phyloP scores from a whole-genome alignment of 2,797 vertebrate genomes.

The Karalla daura region DNA sequence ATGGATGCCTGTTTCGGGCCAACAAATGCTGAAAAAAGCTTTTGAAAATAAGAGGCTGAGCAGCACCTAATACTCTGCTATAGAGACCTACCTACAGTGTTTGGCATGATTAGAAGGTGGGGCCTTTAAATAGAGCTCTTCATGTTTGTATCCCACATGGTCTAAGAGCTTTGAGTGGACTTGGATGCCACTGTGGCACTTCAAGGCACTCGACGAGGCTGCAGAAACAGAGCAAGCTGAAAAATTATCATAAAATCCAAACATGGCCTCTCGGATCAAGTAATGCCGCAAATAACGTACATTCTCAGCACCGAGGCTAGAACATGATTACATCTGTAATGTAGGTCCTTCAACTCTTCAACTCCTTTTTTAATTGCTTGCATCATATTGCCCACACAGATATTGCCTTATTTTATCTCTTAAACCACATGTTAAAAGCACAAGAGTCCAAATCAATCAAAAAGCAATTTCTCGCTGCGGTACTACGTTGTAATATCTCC shows the following conservation, averaged over 20 bases:
- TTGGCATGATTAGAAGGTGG: constrained; percentile 37
- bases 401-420: constrained; percentile 6
- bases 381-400: not conserved
- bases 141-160: constrained; percentile 31
- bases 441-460: constrained; percentile 31
- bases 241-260: constrained; percentile 55
- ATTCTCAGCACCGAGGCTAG: not conserved
- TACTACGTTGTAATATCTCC: constrained; percentile 11
- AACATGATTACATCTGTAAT: constrained; percentile 9
- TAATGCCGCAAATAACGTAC: constrained; percentile 18
- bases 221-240: constrained; percentile 19
- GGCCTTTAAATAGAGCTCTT: constrained; percentile 46
- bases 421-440: constrained; percentile 15
- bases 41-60: constrained; percentile 26
- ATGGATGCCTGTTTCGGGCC: too few relatives aligned
- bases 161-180: constrained; percentile 71
- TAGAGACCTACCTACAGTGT: constrained; percentile 42
- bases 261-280: constrained; percentile 29
- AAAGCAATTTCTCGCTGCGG: constrained; percentile 30
- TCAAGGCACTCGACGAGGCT: constrained; percentile 47
- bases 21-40: too few relatives aligned
- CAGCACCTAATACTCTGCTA: constrained; percentile 46
- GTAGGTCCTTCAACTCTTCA: constrained; percentile 1
- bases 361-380: constrained; percentile 2
- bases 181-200: constrained; percentile 51